phyloP scores from a whole-genome alignment of 92 coral and sea anemone genomes.

The Blastomussa wellsi region DNA sequence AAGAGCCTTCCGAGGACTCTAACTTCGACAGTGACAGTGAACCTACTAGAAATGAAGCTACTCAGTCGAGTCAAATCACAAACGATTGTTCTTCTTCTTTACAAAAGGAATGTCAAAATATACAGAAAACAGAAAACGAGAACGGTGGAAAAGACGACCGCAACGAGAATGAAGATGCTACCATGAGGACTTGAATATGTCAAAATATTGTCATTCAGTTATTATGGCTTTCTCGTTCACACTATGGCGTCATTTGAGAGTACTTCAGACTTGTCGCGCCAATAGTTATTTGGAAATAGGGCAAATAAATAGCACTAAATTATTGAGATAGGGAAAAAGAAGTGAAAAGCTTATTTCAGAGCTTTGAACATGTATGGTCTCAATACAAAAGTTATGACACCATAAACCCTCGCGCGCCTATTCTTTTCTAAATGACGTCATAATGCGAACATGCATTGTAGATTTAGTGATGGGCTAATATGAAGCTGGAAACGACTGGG shows the following conservation, averaged over 20 bases:
- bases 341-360: neutral
- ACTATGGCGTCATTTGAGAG: neutral
- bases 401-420: neutral
- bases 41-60: neutral
- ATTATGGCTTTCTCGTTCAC: neutral
- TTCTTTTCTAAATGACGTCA: neutral
- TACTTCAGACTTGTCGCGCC: neutral
- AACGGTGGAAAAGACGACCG: neutral
- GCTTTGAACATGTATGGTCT: neutral
- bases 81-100: neutral
- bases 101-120: neutral
- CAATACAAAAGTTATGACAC: neutral
- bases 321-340: neutral
- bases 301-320: neutral
- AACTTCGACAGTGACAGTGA: neutral
- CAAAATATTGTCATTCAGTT: neutral
- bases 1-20: conserved; percentile 2
- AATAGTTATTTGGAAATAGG: neutral
- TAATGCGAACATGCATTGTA: neutral
- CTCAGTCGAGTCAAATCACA: conserved; percentile 17
- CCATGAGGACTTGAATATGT: conserved; percentile 18
- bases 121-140: neutral
- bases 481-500: neutral
- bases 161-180: neutral
- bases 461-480: neutral